Evolutionary conservation across 2,888 invertebrate species (phyloP).

Genomic region (Cetonia aurata): DNA sequence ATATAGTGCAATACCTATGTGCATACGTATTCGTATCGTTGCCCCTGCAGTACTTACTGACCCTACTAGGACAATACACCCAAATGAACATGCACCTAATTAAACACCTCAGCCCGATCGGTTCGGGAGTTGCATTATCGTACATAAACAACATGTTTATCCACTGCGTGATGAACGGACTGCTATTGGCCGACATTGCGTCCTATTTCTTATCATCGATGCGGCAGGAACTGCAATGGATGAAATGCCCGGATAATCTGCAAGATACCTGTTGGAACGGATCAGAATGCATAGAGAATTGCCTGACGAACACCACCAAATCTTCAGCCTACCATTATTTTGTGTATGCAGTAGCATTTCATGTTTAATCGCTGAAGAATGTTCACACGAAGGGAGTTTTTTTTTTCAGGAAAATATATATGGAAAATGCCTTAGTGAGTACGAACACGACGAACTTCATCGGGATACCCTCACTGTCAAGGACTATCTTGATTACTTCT

Average conservation of each 20-base stretch:
- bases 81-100: slow-evolving; percentile 47
- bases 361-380: too few relatives aligned
- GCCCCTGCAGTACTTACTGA: slow-evolving; percentile 51
- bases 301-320: slow-evolving; percentile 6
- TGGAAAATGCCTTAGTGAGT: slow-evolving; percentile 19
- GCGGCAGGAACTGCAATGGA: slow-evolving; percentile 47
- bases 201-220: slow-evolving; percentile 48
- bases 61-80: slow-evolving; percentile 52
- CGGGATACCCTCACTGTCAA: slow-evolving; percentile 21
- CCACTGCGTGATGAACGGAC: slow-evolving; percentile 40
- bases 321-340: slow-evolving; percentile 34
- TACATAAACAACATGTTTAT: slow-evolving; percentile 43
- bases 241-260: slow-evolving; percentile 42
- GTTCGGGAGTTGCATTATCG: slow-evolving; percentile 49
- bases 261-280: slow-evolving; percentile 1
- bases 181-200: slow-evolving; percentile 45
- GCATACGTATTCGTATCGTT: slow-evolving; percentile 47
- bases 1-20: slow-evolving; percentile 34
- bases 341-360: slow-evolving; percentile 5
- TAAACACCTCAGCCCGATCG: slow-evolving; percentile 50
- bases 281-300: slow-evolving; percentile 17
- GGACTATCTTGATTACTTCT: slow-evolving; percentile 7
- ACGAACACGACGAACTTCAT: slow-evolving; percentile 1
- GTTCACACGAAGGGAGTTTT: neutral
- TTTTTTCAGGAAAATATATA: slow-evolving; percentile 12